Conservation (phyloP, 2,113 vertebrate genomes). For the Corythornis vintsioides region DNA sequence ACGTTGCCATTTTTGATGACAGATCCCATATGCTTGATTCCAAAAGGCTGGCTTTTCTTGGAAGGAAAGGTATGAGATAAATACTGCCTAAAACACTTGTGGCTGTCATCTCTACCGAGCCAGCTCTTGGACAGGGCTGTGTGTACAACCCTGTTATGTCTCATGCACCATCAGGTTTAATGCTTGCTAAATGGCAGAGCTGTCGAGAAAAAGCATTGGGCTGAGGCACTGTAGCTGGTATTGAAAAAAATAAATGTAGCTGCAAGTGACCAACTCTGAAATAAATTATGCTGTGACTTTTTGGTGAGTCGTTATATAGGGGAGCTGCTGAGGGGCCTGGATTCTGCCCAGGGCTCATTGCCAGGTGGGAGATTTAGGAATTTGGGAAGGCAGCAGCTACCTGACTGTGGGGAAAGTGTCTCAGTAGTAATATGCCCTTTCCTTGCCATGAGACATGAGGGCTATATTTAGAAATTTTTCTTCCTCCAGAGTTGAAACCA, state of each 20-base stretch:
- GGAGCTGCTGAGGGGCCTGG: neutral
- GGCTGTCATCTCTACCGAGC: neutral
- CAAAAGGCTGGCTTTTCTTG: neutral
- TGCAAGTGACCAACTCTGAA: neutral
- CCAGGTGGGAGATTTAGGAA: neutral
- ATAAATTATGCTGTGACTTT: neutral
- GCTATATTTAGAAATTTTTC: neutral
- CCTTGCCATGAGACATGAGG: neutral
- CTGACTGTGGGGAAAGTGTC: neutral
- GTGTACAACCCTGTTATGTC: neutral
- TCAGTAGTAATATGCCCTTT: neutral
- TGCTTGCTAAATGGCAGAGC: neutral
- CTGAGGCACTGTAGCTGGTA: neutral
- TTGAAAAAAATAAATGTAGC: neutral
- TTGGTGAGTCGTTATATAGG: neutral
- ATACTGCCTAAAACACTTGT: neutral
- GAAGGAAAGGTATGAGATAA: neutral
- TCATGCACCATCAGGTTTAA: constrained; percentile 29
- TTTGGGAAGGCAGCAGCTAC: neutral
- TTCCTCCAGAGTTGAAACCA: neutral
- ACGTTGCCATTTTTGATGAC: rapidly evolving
- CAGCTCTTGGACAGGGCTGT: neutral
- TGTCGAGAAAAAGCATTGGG: neutral
- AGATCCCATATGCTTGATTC: neutral
- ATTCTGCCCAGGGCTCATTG: neutral